These are phyloP conservation scores for Lasioglossum leucozonium DNA, from an alignment of 2,888 invertebrate genomes.

Conservation along the genomic window DNA sequence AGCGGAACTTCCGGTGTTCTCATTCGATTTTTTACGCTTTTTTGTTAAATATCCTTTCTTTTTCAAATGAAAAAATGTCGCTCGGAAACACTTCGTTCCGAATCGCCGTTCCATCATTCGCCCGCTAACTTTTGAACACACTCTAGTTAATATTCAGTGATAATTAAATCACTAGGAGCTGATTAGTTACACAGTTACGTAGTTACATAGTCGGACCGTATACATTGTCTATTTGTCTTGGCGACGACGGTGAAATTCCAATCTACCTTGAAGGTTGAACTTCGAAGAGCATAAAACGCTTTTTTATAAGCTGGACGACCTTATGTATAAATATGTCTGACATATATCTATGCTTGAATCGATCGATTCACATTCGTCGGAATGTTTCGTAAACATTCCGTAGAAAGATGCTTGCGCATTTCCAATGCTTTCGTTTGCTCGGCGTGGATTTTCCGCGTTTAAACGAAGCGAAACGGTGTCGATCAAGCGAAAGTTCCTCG, in stretches of 20 bases:
- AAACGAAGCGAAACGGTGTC: slow-evolving; percentile 13
- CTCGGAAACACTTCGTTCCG: background rate
- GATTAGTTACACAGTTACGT: background rate
- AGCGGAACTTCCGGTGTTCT: no score
- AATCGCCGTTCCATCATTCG: background rate
- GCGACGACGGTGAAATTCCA: background rate
- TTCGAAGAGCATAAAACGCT: background rate
- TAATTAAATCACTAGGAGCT: background rate
- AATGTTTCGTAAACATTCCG: background rate
- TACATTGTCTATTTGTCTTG: background rate
- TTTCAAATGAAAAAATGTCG: background rate
- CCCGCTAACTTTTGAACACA: background rate
- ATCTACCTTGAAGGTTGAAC: slow-evolving; percentile 3
- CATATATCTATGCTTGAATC: background rate
- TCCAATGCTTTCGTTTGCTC: background rate
- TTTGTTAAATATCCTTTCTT: no score
- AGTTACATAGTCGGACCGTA: background rate
- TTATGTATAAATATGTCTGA: background rate
- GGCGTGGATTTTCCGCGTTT: background rate
- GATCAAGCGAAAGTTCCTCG: slow-evolving; percentile 9
- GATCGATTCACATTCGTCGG: background rate
- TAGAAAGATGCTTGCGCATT: background rate
- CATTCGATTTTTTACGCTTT: no score
- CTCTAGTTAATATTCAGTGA: background rate
- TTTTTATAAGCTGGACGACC: background rate